Evolutionary conservation across 2,888 invertebrate species (phyloP).

Genomic region (Apamea monoglypha): DNA sequence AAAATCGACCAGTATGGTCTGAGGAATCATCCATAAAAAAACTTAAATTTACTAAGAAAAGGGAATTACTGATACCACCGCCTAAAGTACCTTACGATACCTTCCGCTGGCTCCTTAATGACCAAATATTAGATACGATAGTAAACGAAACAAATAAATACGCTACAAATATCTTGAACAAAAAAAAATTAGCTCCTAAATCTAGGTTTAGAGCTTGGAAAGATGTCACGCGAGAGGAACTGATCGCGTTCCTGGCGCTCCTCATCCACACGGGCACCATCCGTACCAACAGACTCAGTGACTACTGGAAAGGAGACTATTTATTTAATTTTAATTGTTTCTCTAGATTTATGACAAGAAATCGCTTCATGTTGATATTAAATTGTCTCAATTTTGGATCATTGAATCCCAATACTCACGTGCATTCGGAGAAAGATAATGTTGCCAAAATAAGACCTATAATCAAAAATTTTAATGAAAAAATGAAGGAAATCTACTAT

Average conservation of each 20-base stretch:
- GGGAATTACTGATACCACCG: slow-evolving; percentile 31
- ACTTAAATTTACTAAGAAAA: slow-evolving; percentile 28
- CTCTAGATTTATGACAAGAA: slow-evolving; percentile 42
- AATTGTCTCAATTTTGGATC: slow-evolving; percentile 25
- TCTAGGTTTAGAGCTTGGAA: slow-evolving; percentile 32
- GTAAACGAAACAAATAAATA: slow-evolving; percentile 41
- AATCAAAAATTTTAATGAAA: slow-evolving; percentile 41
- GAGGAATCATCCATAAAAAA: slow-evolving; percentile 11
- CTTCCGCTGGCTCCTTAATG: slow-evolving; percentile 36
- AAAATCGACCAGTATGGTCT: slow-evolving; percentile 10
- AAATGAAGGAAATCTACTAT: slow-evolving; percentile 46
- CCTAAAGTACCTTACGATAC: slow-evolving; percentile 46
- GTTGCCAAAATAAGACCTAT: slow-evolving; percentile 22
- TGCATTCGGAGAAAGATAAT: not conserved
- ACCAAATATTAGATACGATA: slow-evolving; percentile 42
- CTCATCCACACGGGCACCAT: slow-evolving; percentile 41
- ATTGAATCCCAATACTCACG: not conserved
- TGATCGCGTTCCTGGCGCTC: slow-evolving; percentile 30
- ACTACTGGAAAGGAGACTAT: slow-evolving; percentile 48
- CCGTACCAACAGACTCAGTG: slow-evolving; percentile 20
- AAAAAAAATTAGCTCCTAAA: not conserved
- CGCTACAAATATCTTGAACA: not conserved
- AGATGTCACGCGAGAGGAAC: slow-evolving; percentile 30
- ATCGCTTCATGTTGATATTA: slow-evolving; percentile 47
- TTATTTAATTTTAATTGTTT: slow-evolving; percentile 46